These are phyloP conservation scores for Bembecia ichneumoniformis DNA, from an alignment of 2,888 invertebrate genomes.

Conservation along the genomic window DNA sequence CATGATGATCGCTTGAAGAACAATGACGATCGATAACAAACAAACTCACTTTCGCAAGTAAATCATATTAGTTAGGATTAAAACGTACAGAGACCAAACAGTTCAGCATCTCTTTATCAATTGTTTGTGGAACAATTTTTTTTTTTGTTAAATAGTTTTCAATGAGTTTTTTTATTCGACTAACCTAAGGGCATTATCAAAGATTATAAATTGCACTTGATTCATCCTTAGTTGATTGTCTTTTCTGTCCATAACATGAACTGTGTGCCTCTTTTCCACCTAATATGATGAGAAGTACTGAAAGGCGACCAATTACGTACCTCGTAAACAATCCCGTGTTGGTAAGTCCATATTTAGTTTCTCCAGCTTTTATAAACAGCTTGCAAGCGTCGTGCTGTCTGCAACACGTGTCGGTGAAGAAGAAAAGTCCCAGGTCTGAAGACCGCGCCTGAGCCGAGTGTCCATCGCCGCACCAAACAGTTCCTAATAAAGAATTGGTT, in stretches of 20 bases:
- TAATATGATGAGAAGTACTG: not conserved
- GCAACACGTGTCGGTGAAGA: conserved; percentile 78
- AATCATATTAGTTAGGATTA: too few relatives aligned
- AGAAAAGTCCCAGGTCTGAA: conserved; percentile 74
- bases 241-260: not conserved
- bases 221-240: too few relatives aligned
- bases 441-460: conserved; percentile 69
- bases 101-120: too few relatives aligned
- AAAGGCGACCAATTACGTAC: conserved; percentile 32
- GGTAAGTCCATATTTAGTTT: conserved; percentile 70
- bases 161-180: too few relatives aligned
- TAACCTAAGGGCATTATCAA: too few relatives aligned
- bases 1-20: too few relatives aligned
- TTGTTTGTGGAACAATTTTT: too few relatives aligned
- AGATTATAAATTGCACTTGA: too few relatives aligned
- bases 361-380: conserved; percentile 69
- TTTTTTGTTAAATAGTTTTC: too few relatives aligned
- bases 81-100: too few relatives aligned
- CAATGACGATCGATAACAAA: too few relatives aligned
- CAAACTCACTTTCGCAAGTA: too few relatives aligned
- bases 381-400: conserved; percentile 79
- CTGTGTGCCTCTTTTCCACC: not conserved
- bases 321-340: conserved; percentile 78
- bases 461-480: conserved; percentile 83
- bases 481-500: conserved; percentile 57